Evolutionary conservation across 2,888 invertebrate species (phyloP).

Genomic region (Synergus gifuensis): DNA sequence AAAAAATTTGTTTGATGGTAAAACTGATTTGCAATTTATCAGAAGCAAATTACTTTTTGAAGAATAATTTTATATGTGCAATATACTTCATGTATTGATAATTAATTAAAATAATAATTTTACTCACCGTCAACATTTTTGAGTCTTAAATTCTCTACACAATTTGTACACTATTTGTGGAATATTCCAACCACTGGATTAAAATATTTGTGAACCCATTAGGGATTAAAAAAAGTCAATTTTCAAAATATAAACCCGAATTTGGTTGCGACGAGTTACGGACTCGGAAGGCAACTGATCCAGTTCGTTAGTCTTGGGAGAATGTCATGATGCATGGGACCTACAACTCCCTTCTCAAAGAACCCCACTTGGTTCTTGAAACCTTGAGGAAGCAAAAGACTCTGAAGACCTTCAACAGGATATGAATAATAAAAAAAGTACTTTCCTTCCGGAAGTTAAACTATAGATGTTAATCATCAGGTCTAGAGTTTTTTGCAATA

Average conservation of each 20-base stretch:
- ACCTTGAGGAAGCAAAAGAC: slow-evolving; percentile 4
- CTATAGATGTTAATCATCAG: background rate
- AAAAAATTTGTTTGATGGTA: background rate
- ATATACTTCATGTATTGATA: background rate
- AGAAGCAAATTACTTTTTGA: background rate
- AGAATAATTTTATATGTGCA: background rate
- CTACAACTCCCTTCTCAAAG: slow-evolving; percentile 59
- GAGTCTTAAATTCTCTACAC: slow-evolving; percentile 18
- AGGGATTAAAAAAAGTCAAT: background rate
- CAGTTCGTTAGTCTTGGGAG: slow-evolving; percentile 69
- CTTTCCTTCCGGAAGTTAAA: slow-evolving; percentile 11
- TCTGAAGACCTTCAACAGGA: background rate
- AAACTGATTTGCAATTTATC: background rate
- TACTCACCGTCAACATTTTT: slow-evolving; percentile 41
- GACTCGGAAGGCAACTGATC: slow-evolving; percentile 68
- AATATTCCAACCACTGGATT: background rate
- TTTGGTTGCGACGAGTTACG: slow-evolving; percentile 5
- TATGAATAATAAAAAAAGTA: slow-evolving; percentile 10
- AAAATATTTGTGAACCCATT: background rate
- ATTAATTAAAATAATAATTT: background rate
- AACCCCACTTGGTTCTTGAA: slow-evolving; percentile 45
- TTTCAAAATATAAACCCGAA: background rate
- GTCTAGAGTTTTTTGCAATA: background rate
- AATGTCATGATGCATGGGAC: slow-evolving; percentile 66
- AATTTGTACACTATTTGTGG: slow-evolving; percentile 3